Evolutionary conservation across 2,113 vertebrate species (phyloP).

Genomic region (Parotia lawesii): DNA sequence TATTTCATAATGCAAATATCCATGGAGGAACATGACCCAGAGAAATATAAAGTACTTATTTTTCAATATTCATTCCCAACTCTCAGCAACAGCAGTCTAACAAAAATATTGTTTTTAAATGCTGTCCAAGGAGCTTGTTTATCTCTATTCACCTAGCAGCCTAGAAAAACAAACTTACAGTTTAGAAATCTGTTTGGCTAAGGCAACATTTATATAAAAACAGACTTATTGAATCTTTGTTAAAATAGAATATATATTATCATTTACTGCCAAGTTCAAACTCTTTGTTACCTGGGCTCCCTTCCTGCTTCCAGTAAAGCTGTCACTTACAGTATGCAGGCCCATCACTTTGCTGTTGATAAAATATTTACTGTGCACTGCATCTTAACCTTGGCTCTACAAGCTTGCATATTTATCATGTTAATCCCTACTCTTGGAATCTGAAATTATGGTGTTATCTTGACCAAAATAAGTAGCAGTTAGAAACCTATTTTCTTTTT

Average conservation of each 20-base stretch:
- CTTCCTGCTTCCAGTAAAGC: neutral
- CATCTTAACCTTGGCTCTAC: neutral
- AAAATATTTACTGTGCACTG: neutral
- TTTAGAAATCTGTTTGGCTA: slow-evolving; percentile 14
- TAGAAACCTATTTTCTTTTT: neutral
- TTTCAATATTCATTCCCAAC: slow-evolving; percentile 4
- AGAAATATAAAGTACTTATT: slow-evolving; percentile 14
- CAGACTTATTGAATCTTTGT: neutral
- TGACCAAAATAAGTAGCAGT: slow-evolving; percentile 23
- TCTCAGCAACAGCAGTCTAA: neutral
- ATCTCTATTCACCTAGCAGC: slow-evolving; percentile 12
- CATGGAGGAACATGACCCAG: neutral
- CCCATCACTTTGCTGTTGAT: neutral
- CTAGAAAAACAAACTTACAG: slow-evolving; percentile 12
- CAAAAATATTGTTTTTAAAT: slow-evolving; percentile 20
- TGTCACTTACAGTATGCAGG: neutral
- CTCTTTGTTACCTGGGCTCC: neutral
- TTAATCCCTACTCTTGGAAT: neutral
- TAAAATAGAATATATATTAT: neutral
- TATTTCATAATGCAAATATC: slow-evolving; percentile 13
- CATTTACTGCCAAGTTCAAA: neutral
- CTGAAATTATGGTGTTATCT: slow-evolving; percentile 16
- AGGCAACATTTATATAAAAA: neutral
- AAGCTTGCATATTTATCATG: neutral
- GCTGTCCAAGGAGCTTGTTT: slow-evolving; percentile 23